Evolutionary conservation across 2,888 invertebrate genomes (phyloP), one percentile per base, ranked within the genome.

Genomic region (Homarus gammarus): DNA sequence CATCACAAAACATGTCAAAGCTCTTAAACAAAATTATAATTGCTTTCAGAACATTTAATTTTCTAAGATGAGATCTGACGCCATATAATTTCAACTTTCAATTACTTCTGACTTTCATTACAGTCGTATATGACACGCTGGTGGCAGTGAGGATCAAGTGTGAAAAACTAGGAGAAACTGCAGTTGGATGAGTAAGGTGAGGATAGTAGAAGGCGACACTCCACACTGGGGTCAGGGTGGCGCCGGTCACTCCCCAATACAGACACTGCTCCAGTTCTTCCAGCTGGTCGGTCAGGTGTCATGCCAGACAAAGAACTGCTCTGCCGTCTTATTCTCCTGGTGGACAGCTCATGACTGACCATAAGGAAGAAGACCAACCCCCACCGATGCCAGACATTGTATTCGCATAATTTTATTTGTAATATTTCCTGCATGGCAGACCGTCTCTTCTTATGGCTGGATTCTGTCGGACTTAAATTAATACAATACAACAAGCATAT

Each of bases 291-390:
- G 51, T 38, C 72, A 72, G 51, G 87, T 79, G 79, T 82, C 75
- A 56, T 38, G 81, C 75, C 73, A 64, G 56, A 77, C 82, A 82
- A 81, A 82, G 72, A 56, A 27, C 64, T 36, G 73, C 72, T 78
- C 79, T 38, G 40, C 61, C 87, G 72, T 81, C 82, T 87, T 73
- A 72, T 61, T 56, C 75, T 61, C 70, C 56, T 40, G 73, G 82
- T 82, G 77, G 82, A 64, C 87, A 51, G 79, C 87, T 87, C 82
- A 72, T 64, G 82, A 87, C 87, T 87, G 82, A 33, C 73, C 73
- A 70, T 73, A 56, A 68, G 78, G 22, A 75, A 51, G 18, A n/a
- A 51, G 68, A n/a, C 51, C 68, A 68, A 51, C 36, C 36, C 15
- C 49, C 33, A 22, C 56, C 33, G 49, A 83, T 51, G 78, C 36